A percentile compares a stretch with the other conserved stretches of the same genome.
Evolutionary conservation across 2,113 vertebrate species (phyloP).

Genomic region (Carassius carassius): DNA sequence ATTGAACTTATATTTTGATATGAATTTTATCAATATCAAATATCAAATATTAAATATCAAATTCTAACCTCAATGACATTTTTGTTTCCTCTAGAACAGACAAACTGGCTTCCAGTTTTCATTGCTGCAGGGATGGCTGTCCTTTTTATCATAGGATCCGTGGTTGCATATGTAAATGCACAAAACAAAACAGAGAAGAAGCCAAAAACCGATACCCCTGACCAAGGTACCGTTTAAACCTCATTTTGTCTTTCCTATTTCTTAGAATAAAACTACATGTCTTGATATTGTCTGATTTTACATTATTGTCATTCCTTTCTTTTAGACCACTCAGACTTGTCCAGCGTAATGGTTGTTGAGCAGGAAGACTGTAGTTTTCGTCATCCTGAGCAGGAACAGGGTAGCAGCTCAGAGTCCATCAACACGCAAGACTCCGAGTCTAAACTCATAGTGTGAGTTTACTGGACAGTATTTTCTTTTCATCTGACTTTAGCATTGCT

Average conservation of each 20-base stretch:
- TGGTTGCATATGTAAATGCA: neutral
- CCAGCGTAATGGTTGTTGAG: constrained; percentile 62
- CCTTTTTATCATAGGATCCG: neutral
- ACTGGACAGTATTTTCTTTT: neutral
- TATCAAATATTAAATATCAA: neutral
- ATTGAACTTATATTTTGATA: neutral
- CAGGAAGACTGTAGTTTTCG: constrained; percentile 81
- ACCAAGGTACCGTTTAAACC: constrained; percentile 28
- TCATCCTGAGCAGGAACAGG: constrained; percentile 87
- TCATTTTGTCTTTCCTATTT: neutral
- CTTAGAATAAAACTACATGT: neutral
- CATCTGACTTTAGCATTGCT: neutral
- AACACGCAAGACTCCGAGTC: constrained; percentile 58
- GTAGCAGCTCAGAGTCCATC: constrained; percentile 72
- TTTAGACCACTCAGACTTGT: constrained; percentile 50
- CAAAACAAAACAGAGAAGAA: constrained; percentile 20
- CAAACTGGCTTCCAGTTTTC: neutral
- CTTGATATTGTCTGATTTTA: neutral
- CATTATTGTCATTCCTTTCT: neutral
- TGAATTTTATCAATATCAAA: no score
- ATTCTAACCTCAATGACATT: neutral
- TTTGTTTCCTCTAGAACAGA: neutral
- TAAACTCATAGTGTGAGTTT: constrained; percentile 64
- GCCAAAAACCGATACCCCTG: neutral
- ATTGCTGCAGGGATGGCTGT: constrained; percentile 3